These are phyloP conservation scores for Acomys russatus DNA, from an alignment of 2,797 vertebrate species.

Conservation along the genomic window DNA sequence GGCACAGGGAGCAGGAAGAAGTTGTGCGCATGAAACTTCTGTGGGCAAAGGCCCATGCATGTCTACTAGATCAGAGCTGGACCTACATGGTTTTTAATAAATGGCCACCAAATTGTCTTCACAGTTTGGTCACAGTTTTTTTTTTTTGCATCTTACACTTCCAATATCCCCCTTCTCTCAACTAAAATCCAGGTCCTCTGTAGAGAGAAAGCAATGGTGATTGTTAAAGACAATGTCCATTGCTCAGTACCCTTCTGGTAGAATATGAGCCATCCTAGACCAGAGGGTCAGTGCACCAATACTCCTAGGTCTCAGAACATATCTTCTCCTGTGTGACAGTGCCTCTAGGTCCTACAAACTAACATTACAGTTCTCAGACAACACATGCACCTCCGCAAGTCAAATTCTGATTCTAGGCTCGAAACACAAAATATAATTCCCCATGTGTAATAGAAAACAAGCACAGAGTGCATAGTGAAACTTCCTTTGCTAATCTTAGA, in stretches of 20 bases:
- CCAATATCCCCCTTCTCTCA: background rate
- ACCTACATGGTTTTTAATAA: background rate
- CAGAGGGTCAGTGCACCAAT: rapidly evolving
- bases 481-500: background rate
- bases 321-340: background rate
- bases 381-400: background rate
- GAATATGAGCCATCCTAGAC: background rate
- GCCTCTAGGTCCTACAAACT: background rate
- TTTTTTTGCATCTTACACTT: background rate
- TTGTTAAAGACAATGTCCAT: background rate
- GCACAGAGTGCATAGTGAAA: background rate
- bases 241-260: background rate
- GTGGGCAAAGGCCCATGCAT: rapidly evolving
- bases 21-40: background rate
- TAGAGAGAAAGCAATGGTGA: background rate
- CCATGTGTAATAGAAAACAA: background rate
- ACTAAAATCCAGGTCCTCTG: background rate
- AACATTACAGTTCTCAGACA: background rate
- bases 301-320: background rate
- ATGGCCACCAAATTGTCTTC: background rate
- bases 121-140: background rate
- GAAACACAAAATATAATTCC: background rate
- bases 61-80: background rate
- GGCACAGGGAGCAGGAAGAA: background rate
- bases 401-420: background rate